phyloP scores from a whole-genome alignment of 2,113 vertebrate genomes.

The Ctenomys sociabilis region DNA sequence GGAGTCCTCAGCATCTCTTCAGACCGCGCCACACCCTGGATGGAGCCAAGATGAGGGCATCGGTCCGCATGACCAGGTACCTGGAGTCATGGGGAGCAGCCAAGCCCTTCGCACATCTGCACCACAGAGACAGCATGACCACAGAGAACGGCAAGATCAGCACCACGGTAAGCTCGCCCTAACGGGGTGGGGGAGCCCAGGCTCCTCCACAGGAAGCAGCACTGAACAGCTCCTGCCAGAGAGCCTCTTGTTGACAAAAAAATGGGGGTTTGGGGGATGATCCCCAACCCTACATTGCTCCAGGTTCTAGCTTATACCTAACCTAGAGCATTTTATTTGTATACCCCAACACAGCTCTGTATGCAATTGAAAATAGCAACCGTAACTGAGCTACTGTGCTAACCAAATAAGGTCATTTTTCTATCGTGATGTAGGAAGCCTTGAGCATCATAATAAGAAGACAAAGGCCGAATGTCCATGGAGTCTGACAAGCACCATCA shows the following conservation, averaged over 20 bases:
- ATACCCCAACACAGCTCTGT: neutral
- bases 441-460: neutral
- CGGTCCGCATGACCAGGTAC: constrained; percentile 98
- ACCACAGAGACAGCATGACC: constrained; percentile 99
- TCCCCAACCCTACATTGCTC: rapidly evolving
- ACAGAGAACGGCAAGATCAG: constrained; percentile 99
- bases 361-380: neutral
- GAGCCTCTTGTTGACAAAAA: rapidly evolving
- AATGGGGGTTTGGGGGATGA: neutral
- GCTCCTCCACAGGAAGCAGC: rapidly evolving
- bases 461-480: neutral
- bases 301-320: neutral
- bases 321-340: rapidly evolving
- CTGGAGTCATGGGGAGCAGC: constrained; percentile 99
- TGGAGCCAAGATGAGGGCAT: constrained; percentile 97
- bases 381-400: neutral
- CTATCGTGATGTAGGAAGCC: neutral
- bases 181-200: neutral
- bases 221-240: neutral
- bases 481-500: neutral
- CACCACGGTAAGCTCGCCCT: constrained; percentile 91
- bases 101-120: constrained; percentile 97
- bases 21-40: constrained; percentile 91
- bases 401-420: neutral
- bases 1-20: constrained; percentile 95